Conservation (phyloP, 2,113 vertebrate genomes). For the Mola mola region DNA sequence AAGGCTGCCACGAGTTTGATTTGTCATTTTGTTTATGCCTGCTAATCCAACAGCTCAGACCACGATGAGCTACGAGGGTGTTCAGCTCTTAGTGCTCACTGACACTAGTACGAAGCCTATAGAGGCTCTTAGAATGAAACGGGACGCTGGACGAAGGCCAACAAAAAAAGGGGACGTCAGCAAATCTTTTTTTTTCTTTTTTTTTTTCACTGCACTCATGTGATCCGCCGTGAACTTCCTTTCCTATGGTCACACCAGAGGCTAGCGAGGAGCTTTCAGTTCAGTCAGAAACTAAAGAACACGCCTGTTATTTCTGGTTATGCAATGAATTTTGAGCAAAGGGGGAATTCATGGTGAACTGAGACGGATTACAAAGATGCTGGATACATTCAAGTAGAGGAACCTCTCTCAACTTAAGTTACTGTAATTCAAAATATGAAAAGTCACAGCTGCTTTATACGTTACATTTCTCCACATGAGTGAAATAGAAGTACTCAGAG, state of each 20-base stretch:
- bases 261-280: conserved; percentile 10
- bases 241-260: conserved; percentile 43
- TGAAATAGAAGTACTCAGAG: no score
- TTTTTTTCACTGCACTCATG: conserved; percentile 52
- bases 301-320: background rate
- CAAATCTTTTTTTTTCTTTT: conserved; percentile 47
- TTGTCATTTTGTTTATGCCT: no score
- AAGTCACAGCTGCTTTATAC: no score
- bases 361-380: no score
- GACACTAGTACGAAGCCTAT: conserved; percentile 48
- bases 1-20: no score
- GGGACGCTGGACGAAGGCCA: conserved; percentile 64
- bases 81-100: conserved; percentile 19
- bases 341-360: background rate
- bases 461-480: no score
- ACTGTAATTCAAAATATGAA: no score
- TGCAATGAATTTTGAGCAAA: conserved; percentile 20
- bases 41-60: conserved; percentile 1
- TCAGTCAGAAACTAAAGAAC: conserved; percentile 19
- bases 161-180: conserved; percentile 68
- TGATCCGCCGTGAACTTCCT: conserved; percentile 66
- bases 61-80: conserved; percentile 17
- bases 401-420: no score
- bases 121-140: conserved; percentile 57
- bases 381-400: no score